Evolutionary conservation across 2,113 vertebrate genomes (phyloP), one percentile per base, ranked within the genome.

Genomic region (Microtus montanus): DNA sequence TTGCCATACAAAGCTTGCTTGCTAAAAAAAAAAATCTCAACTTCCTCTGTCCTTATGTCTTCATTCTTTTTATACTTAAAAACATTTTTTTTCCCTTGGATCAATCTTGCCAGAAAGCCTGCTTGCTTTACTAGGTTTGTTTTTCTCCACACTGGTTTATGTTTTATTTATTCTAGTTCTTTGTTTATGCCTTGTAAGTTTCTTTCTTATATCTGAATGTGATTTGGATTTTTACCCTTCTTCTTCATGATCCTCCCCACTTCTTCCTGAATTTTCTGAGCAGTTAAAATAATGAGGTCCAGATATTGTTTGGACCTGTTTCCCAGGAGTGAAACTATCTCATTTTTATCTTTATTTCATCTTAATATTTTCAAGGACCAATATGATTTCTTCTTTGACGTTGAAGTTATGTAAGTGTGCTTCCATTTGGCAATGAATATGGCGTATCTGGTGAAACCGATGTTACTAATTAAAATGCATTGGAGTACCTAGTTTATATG

Each of bases 61-160:
- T 90, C 30, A 64, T 80, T 84, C 38, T 30, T 84, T 84, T 83
- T 83, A 84, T 84, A 84, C 38, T 63, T 84, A 61, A 83, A 84
- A 64, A 17, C 74, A 26, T 49, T 87, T 74, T 41, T 4, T 4
- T 75, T 1, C 24, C 58, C 4, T 54, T 49, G 47, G 10, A 75
- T 97, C 44, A 71, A 44, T 14, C 28, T 82, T 77, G 66, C 61
- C 14, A 24, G 61, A 47, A 92, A 75, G 11, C 79, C 79, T 47
- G 77, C 22, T 63, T 30, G 5, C 44, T 87, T 93, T 68, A 41
- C 30, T 41, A 64, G 9, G 9, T 75, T 17, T 92, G 38, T 73
- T 41, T 63, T 30, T 30, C 58, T 28, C 24, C 7, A 38, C n/a
- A 41, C 54, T 38, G 58, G 80, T 30, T 84, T 64, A 84, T 84